Base-by-base conservation (phyloP, 2,888 invertebrate genomes). In the Meteorus colon region DNA sequence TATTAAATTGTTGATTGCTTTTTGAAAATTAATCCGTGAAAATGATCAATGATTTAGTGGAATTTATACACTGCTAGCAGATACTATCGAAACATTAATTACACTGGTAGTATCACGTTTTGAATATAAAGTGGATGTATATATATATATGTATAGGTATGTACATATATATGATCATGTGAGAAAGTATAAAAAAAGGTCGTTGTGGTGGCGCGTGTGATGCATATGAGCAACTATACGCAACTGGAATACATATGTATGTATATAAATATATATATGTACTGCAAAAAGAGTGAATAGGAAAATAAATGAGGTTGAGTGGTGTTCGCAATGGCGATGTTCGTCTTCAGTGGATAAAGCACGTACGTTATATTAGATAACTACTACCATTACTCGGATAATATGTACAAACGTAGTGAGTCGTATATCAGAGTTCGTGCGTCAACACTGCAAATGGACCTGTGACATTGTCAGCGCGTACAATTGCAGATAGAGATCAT, bases 311-410 rank as follows among this genome's bases (percentile, higher is more conserved):
- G 41, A 41, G 66, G 66, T 29, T 45, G 29, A 68, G 48, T 68
- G n/a, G 51, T 68, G 51, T 29, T 68, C 48, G 45, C 29, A 27
- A 48, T 45, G n/a, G 66, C 41, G 41, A 69, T 55, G 34, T 55
- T 59, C 55, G 69, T 63, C 73, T 73, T 63, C 31, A 73, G 59
- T 51, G 70, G 59, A 73, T 65, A 55, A 73, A 73, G 65, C 73
- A 73, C 73, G 65, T 66, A 51, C 37, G 19, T 55, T 55, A 55
- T 55, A 48, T 29, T 31, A 74, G 74, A 74, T 74, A 67, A 74
- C 65, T 74, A 74, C 74, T 6, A 66, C 60, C 34, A 74, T 74
- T 60, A 67, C 66, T 19, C 8, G 6, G n/a, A 67, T 67, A 67
- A 37, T 67, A 41, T 67, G 34, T 51, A 51, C 29, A 16, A 41